Evolutionary conservation across 1,140 invertebrate species (phyloP), one percentile per base, ranked within the genome.

Genomic region (Cotesia chilonis): DNA sequence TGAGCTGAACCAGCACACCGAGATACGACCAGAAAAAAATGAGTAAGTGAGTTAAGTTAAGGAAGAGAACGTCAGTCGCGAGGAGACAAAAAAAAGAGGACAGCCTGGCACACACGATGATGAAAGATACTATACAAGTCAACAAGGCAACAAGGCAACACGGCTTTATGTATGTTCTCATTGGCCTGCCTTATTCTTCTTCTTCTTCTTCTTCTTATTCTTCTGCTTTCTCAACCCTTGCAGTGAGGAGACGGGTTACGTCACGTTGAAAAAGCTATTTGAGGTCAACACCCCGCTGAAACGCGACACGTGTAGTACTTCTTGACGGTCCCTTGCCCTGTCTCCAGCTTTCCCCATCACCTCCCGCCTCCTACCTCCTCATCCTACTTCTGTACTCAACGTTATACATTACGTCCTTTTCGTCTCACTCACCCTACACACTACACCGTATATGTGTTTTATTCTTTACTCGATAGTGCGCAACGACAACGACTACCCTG

Each of bases 181-280:
- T 47, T 47, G 41, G 41, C 41, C 41, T 47, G 41, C 41, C 6
- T 47, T 47, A 28, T 28, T 28, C 10, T 41, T 38, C 7, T 52
- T 71, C 47, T 64, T 71, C 47, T 64, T 68, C 66, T 60, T 68
- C 41, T 36, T 67, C 57, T 41, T 47, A 14, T 38, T 14, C 41
- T 55, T 72, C 70, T 68, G 73, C 78, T 79, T 82, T 83, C 82
- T 79, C 84, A 86, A 86, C 84, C 85, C 85, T 77, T 87, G 85
- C 79, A 78, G 79, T 78, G 65, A 47, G 38, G 41, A 37, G 37
- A 65, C 55, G 65, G 79, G 81, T 87, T 87, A 86, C 84, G 84
- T 87, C 83, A 86, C 79, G 79, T 80, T 80, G 79, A 84, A 83
- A 85, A 85, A 86, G 79, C 80, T 84, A 84, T 84, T 86, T 81